Percentiles rank a stretch among this genome's conserved stretches.
phyloP scores from a whole-genome alignment of 2,888 invertebrate species.

The Tanypteryx hageni region DNA sequence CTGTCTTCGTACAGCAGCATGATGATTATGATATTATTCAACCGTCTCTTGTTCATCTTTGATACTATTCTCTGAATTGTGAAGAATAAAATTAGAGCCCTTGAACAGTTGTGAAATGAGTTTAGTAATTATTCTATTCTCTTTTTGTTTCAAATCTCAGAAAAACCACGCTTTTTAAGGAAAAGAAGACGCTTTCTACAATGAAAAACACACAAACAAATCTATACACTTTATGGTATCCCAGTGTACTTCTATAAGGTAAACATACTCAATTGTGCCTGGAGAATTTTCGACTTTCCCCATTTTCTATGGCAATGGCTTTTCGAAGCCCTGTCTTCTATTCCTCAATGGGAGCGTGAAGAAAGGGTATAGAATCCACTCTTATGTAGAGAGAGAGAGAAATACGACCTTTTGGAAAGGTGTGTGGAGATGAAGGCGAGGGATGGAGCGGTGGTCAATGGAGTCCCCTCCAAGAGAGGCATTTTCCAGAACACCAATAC shows the following conservation, averaged over 20 bases:
- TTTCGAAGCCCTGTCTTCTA: neutral
- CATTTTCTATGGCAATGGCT: neutral
- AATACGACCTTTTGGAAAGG: conserved; percentile 37
- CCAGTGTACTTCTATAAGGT: neutral
- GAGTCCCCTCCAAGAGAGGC: neutral
- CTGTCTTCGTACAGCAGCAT: too few relatives aligned
- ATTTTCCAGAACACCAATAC: neutral
- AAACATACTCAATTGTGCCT: neutral
- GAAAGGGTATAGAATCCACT: conserved; percentile 9
- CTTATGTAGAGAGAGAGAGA: conserved; percentile 27
- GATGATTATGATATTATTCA: too few relatives aligned
- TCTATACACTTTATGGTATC: neutral
- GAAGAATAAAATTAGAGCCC: too few relatives aligned
- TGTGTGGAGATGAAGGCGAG: neutral
- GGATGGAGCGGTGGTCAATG: conserved; percentile 10
- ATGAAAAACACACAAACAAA: conserved; percentile 9
- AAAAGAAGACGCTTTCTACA: neutral
- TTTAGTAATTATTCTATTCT: neutral
- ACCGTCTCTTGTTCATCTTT: too few relatives aligned
- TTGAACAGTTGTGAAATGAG: too few relatives aligned
- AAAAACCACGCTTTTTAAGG: neutral
- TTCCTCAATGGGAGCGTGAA: conserved; percentile 44
- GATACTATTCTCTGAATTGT: too few relatives aligned
- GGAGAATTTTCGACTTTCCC: neutral
- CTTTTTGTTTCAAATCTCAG: neutral